Percentiles rank a stretch among this genome's conserved stretches.
These are phyloP conservation scores for Podarcis cretensis DNA, from an alignment of 2,113 vertebrate genomes.

Conservation along the genomic window DNA sequence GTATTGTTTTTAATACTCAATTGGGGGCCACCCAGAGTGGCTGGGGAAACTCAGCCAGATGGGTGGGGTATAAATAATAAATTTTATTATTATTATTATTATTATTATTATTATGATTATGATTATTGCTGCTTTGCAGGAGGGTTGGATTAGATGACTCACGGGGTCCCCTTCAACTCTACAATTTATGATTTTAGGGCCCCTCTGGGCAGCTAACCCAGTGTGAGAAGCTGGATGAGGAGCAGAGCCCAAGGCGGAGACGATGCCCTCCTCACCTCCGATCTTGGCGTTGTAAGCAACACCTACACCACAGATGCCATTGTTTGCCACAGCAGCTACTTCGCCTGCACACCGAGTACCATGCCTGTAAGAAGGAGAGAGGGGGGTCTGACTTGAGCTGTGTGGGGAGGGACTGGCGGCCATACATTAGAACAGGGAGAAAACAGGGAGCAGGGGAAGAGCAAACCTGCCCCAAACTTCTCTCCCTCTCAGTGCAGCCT, in stretches of 20 bases:
- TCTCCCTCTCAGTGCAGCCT: not conserved
- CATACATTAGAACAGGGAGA: not conserved
- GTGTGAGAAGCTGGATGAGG: too few relatives aligned
- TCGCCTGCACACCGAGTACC: conserved; percentile 95
- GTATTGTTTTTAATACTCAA: too few relatives aligned
- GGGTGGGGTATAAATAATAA: too few relatives aligned
- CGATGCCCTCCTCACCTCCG: conserved; percentile 80
- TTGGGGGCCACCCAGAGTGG: too few relatives aligned
- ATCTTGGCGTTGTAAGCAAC: conserved; percentile 94
- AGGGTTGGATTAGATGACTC: too few relatives aligned
- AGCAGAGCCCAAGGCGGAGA: rapidly evolving
- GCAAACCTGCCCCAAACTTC: not conserved
- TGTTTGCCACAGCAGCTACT: conserved; percentile 92
- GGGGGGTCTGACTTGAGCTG: rapidly evolving
- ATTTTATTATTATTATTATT: too few relatives aligned
- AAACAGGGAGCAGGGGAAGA: too few relatives aligned
- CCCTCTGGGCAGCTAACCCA: not conserved
- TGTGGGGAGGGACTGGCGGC: not conserved
- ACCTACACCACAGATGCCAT: conserved; percentile 91
- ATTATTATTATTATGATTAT: too few relatives aligned
- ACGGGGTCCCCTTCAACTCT: too few relatives aligned
- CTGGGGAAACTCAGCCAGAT: too few relatives aligned
- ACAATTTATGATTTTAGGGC: too few relatives aligned
- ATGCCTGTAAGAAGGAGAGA: conserved; percentile 76
- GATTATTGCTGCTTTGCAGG: too few relatives aligned